Base-by-base conservation (phyloP, 1,140 invertebrate genomes). In the Philaenus spumarius region DNA sequence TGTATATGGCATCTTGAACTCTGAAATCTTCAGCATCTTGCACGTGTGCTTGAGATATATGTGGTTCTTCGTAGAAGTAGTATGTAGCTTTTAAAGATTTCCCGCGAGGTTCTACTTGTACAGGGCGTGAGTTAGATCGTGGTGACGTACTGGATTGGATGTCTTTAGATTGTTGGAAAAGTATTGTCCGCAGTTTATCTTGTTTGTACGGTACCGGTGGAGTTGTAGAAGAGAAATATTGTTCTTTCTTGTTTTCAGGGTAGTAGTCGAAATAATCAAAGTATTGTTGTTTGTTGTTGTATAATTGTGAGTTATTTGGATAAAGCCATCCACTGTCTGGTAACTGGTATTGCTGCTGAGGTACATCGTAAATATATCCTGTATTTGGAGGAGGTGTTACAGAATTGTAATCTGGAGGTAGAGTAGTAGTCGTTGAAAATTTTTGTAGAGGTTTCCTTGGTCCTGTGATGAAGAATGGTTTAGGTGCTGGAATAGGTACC, bases 21-120 rank as follows among this genome's bases (percentile, higher is more conserved):
- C 34, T 37, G 39, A 46, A 43, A 45, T 20, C 40, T 24, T 57
- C 46, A 2, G 47, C 22, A 40, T 58, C 47, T 14, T 50, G 63
- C 30, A 55, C 37, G 47, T 55, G 20, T 30, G 34, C 45, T 57
- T 67, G 24, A 37, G 56, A 52, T 48, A 62, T 34, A 42, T 55
- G 47, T 56, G 70, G 64, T 60, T 72, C 66, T 65, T 70, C 64
- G 60, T 72, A 68, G 59, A 72, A 63, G 60, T 66, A 69, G 45
- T 60, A 67, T 0, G 67, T 66, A 30, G 26, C 26, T 24, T 67
- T 58, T 43, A 60, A 26, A 19, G 61, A 39, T 54, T 65, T 54
- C 17, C 53, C 48, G 35, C 48, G 51, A 20, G 35, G 34, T n/a
- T 55, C 17, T 19, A 35, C 17, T 17, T 54, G 34, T 46, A 46